Base-by-base conservation (phyloP, 2,888 invertebrate genomes). In the Bibio marci region DNA sequence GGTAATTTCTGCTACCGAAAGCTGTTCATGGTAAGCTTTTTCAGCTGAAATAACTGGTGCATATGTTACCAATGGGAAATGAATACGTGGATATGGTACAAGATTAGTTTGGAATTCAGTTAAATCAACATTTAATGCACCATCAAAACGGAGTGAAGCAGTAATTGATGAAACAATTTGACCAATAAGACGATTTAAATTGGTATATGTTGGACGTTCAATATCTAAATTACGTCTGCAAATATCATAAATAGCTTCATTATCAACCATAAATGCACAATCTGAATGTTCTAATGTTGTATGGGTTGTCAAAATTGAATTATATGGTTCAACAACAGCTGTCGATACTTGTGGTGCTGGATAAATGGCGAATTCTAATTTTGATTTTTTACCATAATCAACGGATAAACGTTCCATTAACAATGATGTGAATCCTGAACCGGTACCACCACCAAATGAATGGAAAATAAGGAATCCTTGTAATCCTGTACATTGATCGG, bases 161-260 rank as follows among this genome's bases (percentile, higher is more conserved):
- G 90, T 91, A 52, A 91, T 90, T n/a, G 87, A 85, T 2, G 78
- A 90, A 12, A 85, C 91, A 52, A 94, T 90, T 70, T 77, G 76
- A 44, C 83, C 83, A 58, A 88, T 86, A 46, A 88, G 70, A 46
- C 87, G 70, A 59, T 90, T 88, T 41, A 88, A 67, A 59, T 90
- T 90, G 47, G 82, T 81, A 63, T 88, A 88, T 1, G 85, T 82
- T 11, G 79, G 78, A 22, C 87, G 66, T 53, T 83, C 85, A 53
- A 86, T 83, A 59, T 83, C 85, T 47, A 88, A 67, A 63, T 87
- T 87, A 42, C 83, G 68, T 30, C 85, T 69, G 62, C 87, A 88
- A 62, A 88, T 88, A 57, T 86, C 85, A 59, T 87, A 87, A 50
- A 86, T 85, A n/a, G n/a, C n/a, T n/a, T n/a, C n/a, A n/a, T n/a